Evolutionary conservation across 2,888 invertebrate genomes (phyloP).

Genomic region (Gymnocheta viridis): DNA sequence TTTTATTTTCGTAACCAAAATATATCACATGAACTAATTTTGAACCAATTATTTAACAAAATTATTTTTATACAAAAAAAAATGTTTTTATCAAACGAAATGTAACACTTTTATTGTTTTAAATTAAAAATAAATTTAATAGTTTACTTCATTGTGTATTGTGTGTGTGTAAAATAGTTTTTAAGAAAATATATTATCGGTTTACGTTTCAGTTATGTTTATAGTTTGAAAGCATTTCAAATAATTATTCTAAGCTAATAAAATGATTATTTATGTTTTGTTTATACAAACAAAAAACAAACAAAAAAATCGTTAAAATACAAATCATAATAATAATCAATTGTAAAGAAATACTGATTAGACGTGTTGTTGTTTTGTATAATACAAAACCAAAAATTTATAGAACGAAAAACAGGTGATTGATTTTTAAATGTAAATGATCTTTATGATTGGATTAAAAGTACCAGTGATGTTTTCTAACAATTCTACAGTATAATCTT

Average conservation of each 20-base stretch:
- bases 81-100: conserved; percentile 31
- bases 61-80: conserved; percentile 11
- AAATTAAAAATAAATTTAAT: background rate
- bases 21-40: conserved; percentile 41
- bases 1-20: conserved; percentile 47
- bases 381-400: background rate
- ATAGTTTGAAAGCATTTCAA: conserved; percentile 38
- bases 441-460: conserved; percentile 20
- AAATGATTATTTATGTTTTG: conserved; percentile 23
- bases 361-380: background rate
- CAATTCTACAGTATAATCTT: conserved; percentile 30
- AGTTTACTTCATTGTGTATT: background rate
- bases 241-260: conserved; percentile 42
- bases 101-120: conserved; percentile 22
- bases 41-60: conserved; percentile 47
- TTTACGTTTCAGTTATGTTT: conserved; percentile 11
- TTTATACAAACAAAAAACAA: conserved; percentile 48
- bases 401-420: conserved; percentile 29
- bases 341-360: conserved; percentile 17
- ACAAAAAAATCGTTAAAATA: conserved; percentile 18
- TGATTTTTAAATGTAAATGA: conserved; percentile 3
- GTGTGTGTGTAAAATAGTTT: background rate
- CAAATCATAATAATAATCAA: conserved; percentile 31
- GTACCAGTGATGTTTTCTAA: conserved; percentile 39
- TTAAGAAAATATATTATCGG: background rate